Evolutionary conservation across 2,888 invertebrate species (phyloP), one percentile per base, ranked within the genome.

Genomic region (Volucella bombylans): DNA sequence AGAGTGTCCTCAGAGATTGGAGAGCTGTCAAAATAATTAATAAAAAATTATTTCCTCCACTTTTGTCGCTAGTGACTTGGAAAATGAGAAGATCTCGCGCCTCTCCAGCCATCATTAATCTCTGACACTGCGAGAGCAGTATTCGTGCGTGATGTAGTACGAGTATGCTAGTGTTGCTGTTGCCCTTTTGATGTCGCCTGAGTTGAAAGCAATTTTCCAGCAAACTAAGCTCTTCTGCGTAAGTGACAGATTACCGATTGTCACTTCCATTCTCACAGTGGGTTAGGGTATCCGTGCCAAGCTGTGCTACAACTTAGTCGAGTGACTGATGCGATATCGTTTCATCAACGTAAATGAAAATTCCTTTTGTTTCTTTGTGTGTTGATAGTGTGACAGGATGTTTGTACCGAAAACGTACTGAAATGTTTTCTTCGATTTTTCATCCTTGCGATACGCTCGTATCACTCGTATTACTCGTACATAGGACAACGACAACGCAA

Each of bases 181-280:
- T 31, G 31, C 31, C 31, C 31, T 31, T 31, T 31, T 31, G 31
- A 31, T 31, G 31, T 31, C 6, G 31, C 31, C 31, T 31, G 31
- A 6, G 31, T 31, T 31, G 6, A 31, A 47, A 50, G 50, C 65
- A 76, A 80, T 76, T 81, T 85, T 80, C 64, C 62, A 59, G 18
- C 31, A 67, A 59, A 72, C 72, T 79, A 54, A 79, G 67, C 77
- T 65, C 62, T 72, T 23, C 72, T 85, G 62, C 76, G 62, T 72
- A 81, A 81, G 81, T 81, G 76, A 85, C 85, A 77, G 64, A 85
- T 85, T 81, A 71, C 64, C 72, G 81, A 85, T 85, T 81, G 85
- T 77, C 81, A 81, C 85, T 69, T 76, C 67, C 72, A 81, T 41
- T 74, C 68, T 57, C 59, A 59, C 47, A 38, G 23, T 31, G 6